Evolutionary conservation across 1,140 invertebrate genomes (phyloP).

Genomic region (Diachasma alloeum): DNA sequence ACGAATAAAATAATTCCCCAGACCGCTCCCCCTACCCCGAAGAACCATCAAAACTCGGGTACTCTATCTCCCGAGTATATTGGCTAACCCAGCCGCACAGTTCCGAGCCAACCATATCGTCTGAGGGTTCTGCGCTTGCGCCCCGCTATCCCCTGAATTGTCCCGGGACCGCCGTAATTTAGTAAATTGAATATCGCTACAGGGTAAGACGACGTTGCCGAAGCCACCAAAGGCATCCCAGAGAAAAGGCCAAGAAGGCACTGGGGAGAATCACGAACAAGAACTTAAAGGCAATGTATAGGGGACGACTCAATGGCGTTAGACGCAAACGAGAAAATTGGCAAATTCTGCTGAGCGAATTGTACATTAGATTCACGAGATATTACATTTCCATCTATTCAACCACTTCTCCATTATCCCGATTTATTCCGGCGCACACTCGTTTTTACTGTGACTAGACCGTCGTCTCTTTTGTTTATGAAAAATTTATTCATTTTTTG

Average conservation of each 20-base stretch:
- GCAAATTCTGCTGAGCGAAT: not conserved
- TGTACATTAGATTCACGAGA: not conserved
- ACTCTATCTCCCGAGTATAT: not conserved
- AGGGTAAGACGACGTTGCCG: constrained; percentile 19
- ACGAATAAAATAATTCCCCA: not conserved
- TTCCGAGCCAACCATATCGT: not conserved
- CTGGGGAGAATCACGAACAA: not conserved
- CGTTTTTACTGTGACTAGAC: not conserved
- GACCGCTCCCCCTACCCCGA: not conserved
- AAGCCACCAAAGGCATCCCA: not conserved
- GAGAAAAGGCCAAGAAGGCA: not conserved
- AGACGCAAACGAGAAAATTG: not conserved
- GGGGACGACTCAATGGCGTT: not conserved
- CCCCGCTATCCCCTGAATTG: not conserved
- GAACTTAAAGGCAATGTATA: not conserved
- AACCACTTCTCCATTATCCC: not conserved
- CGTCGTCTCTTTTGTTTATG: not conserved
- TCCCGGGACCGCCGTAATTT: constrained; percentile 43
- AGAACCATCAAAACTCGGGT: not conserved
- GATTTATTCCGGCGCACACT: not conserved
- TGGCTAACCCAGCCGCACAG: not conserved
- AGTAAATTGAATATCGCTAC: constrained; percentile 50
- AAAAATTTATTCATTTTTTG: not conserved
- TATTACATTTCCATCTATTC: not conserved
- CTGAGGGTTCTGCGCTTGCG: not conserved